A percentile compares a stretch with the other conserved stretches of the same genome.
phyloP scores from a whole-genome alignment of 1,140 invertebrate genomes.

The Megathymus violae region DNA sequence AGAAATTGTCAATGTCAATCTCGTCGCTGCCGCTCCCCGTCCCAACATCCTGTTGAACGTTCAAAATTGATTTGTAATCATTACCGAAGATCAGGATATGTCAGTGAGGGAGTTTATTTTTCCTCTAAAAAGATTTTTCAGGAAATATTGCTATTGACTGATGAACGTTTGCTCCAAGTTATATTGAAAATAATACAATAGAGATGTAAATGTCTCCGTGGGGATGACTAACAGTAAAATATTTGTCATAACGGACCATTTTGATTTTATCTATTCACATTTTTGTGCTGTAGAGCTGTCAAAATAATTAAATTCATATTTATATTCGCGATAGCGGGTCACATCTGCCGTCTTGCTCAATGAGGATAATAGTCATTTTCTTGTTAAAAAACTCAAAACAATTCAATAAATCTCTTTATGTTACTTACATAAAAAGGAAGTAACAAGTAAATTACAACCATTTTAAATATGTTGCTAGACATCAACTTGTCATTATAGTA shows the following conservation, averaged over 20 bases:
- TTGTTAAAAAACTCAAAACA: too few relatives aligned
- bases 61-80: slow-evolving; percentile 29
- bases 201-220: slow-evolving; percentile 4
- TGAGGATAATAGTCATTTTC: too few relatives aligned
- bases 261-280: too few relatives aligned
- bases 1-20: slow-evolving; percentile 81
- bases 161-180: slow-evolving; percentile 8
- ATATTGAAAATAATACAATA: slow-evolving; percentile 3
- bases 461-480: too few relatives aligned
- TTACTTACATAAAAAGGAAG: too few relatives aligned
- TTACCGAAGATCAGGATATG: slow-evolving; percentile 2
- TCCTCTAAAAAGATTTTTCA: slow-evolving; percentile 3
- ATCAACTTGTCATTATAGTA: too few relatives aligned
- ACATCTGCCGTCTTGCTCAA: too few relatives aligned
- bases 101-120: slow-evolving; percentile 7
- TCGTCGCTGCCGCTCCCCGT: slow-evolving; percentile 73
- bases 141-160: slow-evolving; percentile 13
- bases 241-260: background rate
- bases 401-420: too few relatives aligned
- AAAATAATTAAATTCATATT: too few relatives aligned
- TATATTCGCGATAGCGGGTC: too few relatives aligned
- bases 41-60: slow-evolving; percentile 73
- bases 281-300: too few relatives aligned
- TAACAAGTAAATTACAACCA: too few relatives aligned
- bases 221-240: background rate